phyloP scores from a whole-genome alignment of 2,888 invertebrate genomes.

The Apotomis betuletana region DNA sequence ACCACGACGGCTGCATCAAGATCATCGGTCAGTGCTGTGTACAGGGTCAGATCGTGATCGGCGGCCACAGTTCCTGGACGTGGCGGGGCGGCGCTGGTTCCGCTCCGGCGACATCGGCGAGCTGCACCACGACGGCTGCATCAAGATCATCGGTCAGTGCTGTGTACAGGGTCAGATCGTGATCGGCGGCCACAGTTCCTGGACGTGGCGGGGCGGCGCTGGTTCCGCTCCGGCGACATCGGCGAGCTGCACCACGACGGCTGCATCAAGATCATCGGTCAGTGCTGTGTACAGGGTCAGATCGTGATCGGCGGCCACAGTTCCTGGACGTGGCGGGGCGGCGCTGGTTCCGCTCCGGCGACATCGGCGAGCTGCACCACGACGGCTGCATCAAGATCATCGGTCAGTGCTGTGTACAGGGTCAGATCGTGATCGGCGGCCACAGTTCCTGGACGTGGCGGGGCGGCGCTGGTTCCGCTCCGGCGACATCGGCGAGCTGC shows the following conservation, averaged over 20 bases:
- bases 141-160: slow-evolving; percentile 95
- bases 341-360: slow-evolving; percentile 98
- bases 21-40: slow-evolving; percentile 91
- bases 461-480: too few species aligned
- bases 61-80: slow-evolving; percentile 94
- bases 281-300: slow-evolving; percentile 85
- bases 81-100: slow-evolving; percentile 95
- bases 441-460: too few species aligned
- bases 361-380: slow-evolving; percentile 95
- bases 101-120: slow-evolving; percentile 98
- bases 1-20: slow-evolving; percentile 96
- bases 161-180: slow-evolving; percentile 88
- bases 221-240: slow-evolving; percentile 99
- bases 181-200: slow-evolving; percentile 94
- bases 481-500: too few species aligned
- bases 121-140: slow-evolving; percentile 95
- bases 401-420: slow-evolving; percentile 83
- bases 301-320: slow-evolving; percentile 93
- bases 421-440: too few species aligned
- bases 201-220: slow-evolving; percentile 90
- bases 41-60: slow-evolving; percentile 91
- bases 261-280: slow-evolving; percentile 97
- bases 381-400: slow-evolving; percentile 98
- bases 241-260: slow-evolving; percentile 97
- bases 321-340: slow-evolving; percentile 92